Conservation (phyloP, 1,140 invertebrate species). For the Drosophila teissieri region DNA sequence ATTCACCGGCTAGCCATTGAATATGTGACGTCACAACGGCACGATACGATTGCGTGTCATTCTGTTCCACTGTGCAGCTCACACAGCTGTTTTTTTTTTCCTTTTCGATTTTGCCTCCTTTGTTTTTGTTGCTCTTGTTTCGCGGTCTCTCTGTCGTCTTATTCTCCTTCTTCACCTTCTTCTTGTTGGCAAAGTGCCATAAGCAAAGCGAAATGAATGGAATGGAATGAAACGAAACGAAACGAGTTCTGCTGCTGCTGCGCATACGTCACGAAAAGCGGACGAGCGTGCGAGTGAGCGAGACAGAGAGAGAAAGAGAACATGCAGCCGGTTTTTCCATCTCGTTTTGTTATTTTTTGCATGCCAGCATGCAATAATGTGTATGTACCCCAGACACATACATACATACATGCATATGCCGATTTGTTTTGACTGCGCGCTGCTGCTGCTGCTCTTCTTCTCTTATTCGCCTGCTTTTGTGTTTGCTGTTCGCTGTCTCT, state of each 20-base stretch:
- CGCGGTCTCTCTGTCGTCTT: constrained; percentile 9
- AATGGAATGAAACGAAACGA: constrained; percentile 45
- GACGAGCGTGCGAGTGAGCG: background rate
- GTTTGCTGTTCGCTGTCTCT: constrained; percentile 20
- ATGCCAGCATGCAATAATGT: constrained; percentile 50
- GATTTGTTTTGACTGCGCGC: constrained; percentile 36
- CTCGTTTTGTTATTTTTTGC: constrained; percentile 37
- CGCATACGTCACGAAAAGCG: constrained; percentile 69
- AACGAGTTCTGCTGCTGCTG: constrained; percentile 64
- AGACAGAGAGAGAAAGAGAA: constrained; percentile 10
- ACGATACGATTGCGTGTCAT: constrained; percentile 43
- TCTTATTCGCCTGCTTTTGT: background rate
- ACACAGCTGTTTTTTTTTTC: constrained; percentile 32
- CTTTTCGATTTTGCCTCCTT: background rate
- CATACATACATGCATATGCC: constrained; percentile 9
- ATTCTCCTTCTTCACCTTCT: constrained; percentile 1
- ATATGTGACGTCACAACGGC: constrained; percentile 62
- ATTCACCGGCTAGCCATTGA: constrained; percentile 45
- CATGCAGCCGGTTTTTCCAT: constrained; percentile 62
- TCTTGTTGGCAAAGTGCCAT: constrained; percentile 60
- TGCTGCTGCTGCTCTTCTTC: background rate
- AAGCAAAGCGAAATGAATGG: constrained; percentile 21
- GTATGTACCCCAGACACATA: constrained; percentile 36
- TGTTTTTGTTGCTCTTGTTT: constrained; percentile 31
- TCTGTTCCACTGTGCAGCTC: constrained; percentile 64